phyloP scores from a whole-genome alignment of 2,113 vertebrate species.

The Pollimyrus isidori region DNA sequence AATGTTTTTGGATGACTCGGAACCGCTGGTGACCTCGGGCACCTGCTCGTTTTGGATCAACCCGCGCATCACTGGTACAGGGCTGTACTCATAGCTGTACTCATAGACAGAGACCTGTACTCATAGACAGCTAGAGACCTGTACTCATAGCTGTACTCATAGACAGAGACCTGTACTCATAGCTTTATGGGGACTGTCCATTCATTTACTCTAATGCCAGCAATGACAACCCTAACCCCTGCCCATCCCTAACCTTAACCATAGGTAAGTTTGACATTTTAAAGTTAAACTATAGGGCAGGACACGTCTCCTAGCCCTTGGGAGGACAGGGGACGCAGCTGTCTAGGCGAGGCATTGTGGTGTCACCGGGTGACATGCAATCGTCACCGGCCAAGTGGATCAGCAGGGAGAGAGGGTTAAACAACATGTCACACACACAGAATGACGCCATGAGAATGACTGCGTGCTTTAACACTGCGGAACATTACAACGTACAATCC shows the following conservation, averaged over 20 bases:
- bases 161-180: background rate
- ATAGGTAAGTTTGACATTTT: background rate
- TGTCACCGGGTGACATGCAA: background rate
- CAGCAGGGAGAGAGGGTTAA: background rate
- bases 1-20: too few relatives aligned
- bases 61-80: too few relatives aligned
- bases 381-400: background rate
- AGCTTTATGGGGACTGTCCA: background rate
- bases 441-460: background rate
- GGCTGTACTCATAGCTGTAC: too few relatives aligned
- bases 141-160: too few relatives aligned
- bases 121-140: too few relatives aligned
- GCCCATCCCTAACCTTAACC: background rate
- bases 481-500: background rate
- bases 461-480: background rate
- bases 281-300: too few relatives aligned
- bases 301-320: background rate
- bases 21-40: too few relatives aligned
- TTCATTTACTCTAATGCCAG: background rate
- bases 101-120: too few relatives aligned
- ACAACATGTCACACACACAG: background rate
- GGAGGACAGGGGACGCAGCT: background rate
- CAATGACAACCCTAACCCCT: background rate
- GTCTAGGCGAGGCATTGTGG: background rate
- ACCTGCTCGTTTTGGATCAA: too few relatives aligned